These are phyloP conservation scores for Cheirogaleus major DNA, from an alignment of 2,797 vertebrate genomes.

Conservation along the genomic window DNA sequence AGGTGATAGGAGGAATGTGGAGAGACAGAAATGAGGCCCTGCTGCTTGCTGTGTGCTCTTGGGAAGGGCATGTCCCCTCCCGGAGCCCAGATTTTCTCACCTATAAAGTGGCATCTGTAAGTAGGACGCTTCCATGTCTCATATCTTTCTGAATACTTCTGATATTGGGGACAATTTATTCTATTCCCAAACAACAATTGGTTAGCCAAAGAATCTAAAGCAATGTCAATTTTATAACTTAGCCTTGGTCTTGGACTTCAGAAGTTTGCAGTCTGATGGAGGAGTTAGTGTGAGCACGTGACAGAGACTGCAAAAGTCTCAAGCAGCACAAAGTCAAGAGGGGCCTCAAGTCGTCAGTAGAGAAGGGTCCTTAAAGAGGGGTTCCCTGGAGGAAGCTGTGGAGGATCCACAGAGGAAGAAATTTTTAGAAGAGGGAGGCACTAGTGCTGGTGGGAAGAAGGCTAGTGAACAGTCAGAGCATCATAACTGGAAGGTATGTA, in stretches of 20 bases:
- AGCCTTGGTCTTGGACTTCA: background rate
- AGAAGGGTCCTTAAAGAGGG: background rate
- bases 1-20: background rate
- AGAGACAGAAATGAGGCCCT: accelerated
- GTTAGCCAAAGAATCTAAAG: background rate
- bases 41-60: accelerated
- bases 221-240: background rate
- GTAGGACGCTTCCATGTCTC: accelerated
- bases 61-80: background rate
- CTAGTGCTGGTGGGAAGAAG: background rate
- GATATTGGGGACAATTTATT: background rate
- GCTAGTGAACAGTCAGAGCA: background rate
- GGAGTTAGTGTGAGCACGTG: accelerated
- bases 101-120: background rate
- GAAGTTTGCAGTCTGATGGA: background rate
- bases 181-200: background rate
- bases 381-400: accelerated
- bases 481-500: accelerated
- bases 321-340: background rate
- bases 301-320: background rate
- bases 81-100: background rate
- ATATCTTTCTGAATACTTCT: background rate
- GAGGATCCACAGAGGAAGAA: background rate
- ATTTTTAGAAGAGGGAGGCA: background rate
- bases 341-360: accelerated